Evolutionary conservation across 2,888 invertebrate species (phyloP).

Genomic region (Lasioglossum figueresi): DNA sequence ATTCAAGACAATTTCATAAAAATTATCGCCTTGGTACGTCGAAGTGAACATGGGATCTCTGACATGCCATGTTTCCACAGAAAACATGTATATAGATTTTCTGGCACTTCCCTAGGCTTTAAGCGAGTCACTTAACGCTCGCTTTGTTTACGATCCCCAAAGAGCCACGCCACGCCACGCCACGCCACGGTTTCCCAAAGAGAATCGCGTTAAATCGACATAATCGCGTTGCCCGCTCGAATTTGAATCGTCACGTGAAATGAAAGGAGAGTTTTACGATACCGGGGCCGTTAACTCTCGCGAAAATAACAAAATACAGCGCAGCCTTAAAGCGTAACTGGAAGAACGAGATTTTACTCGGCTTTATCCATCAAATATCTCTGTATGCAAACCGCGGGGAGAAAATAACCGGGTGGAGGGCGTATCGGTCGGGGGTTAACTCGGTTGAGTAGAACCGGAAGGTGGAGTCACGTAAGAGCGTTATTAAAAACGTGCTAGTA

Average conservation of each 20-base stretch:
- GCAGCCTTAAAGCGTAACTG: constrained; percentile 27
- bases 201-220: constrained; percentile 21
- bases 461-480: constrained; percentile 74
- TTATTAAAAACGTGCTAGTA: constrained; percentile 79
- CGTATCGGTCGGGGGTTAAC: constrained; percentile 50
- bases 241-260: constrained; percentile 23
- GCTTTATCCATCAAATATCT: constrained; percentile 47
- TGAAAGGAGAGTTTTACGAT: constrained; percentile 41
- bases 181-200: neutral
- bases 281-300: constrained; percentile 24
- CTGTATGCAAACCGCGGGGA: constrained; percentile 53
- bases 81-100: neutral
- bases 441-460: constrained; percentile 29
- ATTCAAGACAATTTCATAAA: neutral
- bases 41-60: neutral
- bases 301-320: constrained; percentile 44
- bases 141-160: neutral
- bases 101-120: neutral
- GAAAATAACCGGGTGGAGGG: constrained; percentile 24
- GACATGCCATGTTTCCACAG: neutral
- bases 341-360: constrained; percentile 11
- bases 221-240: constrained; percentile 40
- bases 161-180: no score
- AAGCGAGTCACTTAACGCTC: neutral
- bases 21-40: neutral